phyloP scores from a whole-genome alignment of 2,113 vertebrate species.

The Steatornis caripensis region DNA sequence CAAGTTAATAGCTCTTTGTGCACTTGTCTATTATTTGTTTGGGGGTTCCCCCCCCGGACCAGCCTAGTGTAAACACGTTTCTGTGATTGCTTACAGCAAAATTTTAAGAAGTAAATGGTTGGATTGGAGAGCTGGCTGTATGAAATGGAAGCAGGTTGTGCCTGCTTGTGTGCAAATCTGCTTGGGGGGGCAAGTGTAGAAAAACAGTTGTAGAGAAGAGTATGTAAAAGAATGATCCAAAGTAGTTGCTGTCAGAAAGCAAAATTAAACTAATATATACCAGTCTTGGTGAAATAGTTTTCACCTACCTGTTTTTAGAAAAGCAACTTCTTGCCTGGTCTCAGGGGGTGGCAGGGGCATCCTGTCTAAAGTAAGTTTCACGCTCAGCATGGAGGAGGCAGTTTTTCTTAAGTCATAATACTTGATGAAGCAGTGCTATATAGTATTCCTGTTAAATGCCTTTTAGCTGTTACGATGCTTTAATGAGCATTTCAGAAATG shows the following conservation, averaged over 20 bases:
- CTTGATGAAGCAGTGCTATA: background rate
- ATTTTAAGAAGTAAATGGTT: background rate
- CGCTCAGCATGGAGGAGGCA: background rate
- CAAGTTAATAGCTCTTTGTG: background rate
- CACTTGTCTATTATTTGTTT: background rate
- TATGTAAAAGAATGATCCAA: background rate
- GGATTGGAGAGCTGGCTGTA: background rate
- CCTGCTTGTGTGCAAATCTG: background rate
- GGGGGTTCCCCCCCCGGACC: too few species aligned
- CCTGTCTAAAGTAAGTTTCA: background rate
- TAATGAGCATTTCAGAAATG: background rate
- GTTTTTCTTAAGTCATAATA: background rate
- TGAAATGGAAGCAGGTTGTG: background rate
- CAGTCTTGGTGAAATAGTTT: background rate
- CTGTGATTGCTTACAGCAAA: fast-evolving
- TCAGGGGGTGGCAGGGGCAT: background rate
- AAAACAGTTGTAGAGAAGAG: background rate
- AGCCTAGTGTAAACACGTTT: background rate
- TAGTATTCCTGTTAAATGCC: background rate
- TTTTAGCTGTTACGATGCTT: background rate
- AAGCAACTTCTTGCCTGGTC: background rate
- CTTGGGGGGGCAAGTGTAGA: background rate
- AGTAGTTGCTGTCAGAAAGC: background rate
- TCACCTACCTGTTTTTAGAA: background rate
- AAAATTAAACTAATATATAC: background rate